Percentiles rank a stretch among this genome's conserved stretches.
Evolutionary conservation across 1,140 invertebrate species (phyloP).

Genomic region (Rhyzopertha dominica): DNA sequence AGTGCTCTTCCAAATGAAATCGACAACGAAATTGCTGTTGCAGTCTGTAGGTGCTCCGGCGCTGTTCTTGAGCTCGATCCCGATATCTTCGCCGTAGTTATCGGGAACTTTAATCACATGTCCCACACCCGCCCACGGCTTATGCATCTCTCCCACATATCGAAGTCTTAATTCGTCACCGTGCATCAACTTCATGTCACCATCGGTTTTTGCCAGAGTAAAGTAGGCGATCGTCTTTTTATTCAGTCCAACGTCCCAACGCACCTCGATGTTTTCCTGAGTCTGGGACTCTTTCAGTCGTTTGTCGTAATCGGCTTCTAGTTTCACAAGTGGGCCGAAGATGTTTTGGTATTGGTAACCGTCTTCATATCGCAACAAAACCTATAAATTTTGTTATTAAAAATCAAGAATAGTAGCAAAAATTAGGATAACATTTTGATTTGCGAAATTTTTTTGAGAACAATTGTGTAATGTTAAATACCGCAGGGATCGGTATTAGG

Average conservation of each 20-base stretch:
- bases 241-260: conserved; percentile 97
- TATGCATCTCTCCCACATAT: conserved; percentile 90
- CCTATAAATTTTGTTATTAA: no score
- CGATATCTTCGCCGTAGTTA: conserved; percentile 97
- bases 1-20: conserved; percentile 99
- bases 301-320: conserved; percentile 99
- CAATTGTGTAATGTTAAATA: no score
- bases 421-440: no score
- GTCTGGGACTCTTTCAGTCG: conserved; percentile 97
- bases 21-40: conserved; percentile 93
- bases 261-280: conserved; percentile 96
- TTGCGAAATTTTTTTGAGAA: no score
- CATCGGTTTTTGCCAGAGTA: conserved; percentile 94
- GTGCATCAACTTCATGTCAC: conserved; percentile 99
- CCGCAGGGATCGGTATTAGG: no score
- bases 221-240: conserved; percentile 98
- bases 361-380: conserved; percentile 80
- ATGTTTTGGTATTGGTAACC: conserved; percentile 99
- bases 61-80: conserved; percentile 91
- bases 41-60: conserved; percentile 86
- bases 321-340: conserved; percentile 93
- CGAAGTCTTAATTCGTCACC: conserved; percentile 94
- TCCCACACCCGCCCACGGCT: conserved; percentile 91
- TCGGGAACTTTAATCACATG: conserved; percentile 99
- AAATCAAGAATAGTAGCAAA: no score